Evolutionary conservation across 2,797 vertebrate species (phyloP), one percentile per base, ranked within the genome.

Genomic region (Myotis planiceps): DNA sequence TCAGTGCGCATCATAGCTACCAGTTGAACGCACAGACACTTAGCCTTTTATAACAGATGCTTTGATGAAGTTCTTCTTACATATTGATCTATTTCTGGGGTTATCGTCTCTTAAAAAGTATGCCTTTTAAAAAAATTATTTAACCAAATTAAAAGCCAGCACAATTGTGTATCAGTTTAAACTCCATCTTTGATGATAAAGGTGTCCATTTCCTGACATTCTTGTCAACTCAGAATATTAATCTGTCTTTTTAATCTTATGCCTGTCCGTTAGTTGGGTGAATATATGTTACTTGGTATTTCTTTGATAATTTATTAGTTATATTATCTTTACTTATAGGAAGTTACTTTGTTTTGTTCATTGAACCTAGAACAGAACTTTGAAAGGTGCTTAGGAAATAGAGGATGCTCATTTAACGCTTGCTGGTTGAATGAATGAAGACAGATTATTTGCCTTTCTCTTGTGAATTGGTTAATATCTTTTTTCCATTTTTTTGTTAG

Each of bases 301-400:
- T 88, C 47, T 94, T 88, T 60, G 60, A 27, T 58, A 75, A 55
- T 68, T 84, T 93, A 49, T 49, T 49, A 49, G 32, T 94, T 66
- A 45, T 6, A 37, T 72, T 10, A 58, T 88, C 29, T 93, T 79
- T 65, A 29, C 23, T 76, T 79, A 15, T 3, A 79, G 66, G 45
- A 90, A 78, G 25, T 58, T 45, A 45, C 39, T 84, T 86, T 42
- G 12, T 81, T 82, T 92, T 79, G 47, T 16, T 47, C 37, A 34
- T 14, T n/a, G 34, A 84, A 84, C 68, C 84, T 78, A 47, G 47
- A 94, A 39, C 14, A 93, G 75, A 92, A 74, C 37, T 91, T 66
- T 63, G 51, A 93, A 45, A 2, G 75, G 39, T 80, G 32, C 3
- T 6, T 75, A 5, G 27, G 37, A 32, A 63, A 23, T 32, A 65